These are phyloP conservation scores for Byasa hedistus DNA, from an alignment of 2,888 invertebrate genomes.

Conservation along the genomic window DNA sequence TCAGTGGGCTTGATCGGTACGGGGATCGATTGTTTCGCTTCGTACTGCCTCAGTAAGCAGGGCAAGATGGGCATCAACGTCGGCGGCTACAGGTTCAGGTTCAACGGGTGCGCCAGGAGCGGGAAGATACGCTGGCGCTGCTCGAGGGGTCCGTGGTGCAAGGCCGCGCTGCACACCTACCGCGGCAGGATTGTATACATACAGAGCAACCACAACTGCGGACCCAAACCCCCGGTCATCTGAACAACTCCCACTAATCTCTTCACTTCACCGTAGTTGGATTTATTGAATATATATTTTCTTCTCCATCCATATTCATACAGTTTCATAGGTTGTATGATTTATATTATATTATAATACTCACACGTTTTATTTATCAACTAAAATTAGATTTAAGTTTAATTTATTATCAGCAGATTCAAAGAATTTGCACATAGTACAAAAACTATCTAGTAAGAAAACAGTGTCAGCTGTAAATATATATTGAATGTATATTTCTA, in stretches of 20 bases:
- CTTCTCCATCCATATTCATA: too few relatives aligned
- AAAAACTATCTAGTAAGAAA: constrained; percentile 10
- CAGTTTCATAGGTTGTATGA: too few relatives aligned
- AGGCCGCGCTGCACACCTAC: constrained; percentile 71
- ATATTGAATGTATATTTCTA: constrained; percentile 5
- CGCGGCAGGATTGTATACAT: constrained; percentile 71
- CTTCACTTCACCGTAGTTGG: background rate
- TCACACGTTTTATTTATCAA: constrained; percentile 4
- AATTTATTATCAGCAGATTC: constrained; percentile 17
- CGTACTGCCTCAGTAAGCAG: constrained; percentile 75
- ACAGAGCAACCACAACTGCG: constrained; percentile 71
- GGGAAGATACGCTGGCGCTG: constrained; percentile 75
- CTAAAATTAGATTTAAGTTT: constrained; percentile 6
- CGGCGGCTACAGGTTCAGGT: constrained; percentile 70
- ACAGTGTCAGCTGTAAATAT: constrained; percentile 13
- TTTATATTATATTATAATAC: background rate
- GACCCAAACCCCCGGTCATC: constrained; percentile 60
- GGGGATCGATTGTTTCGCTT: constrained; percentile 67
- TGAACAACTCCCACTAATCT: constrained; percentile 5
- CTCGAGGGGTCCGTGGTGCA: constrained; percentile 73
- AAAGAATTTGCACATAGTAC: constrained; percentile 26
- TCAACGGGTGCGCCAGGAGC: constrained; percentile 72
- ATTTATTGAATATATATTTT: too few relatives aligned
- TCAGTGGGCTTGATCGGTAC: constrained; percentile 66
- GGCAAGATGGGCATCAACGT: constrained; percentile 77